phyloP scores from a whole-genome alignment of 35 echinoderm and acorn worm genomes.

The Stichopus chloronotus region DNA sequence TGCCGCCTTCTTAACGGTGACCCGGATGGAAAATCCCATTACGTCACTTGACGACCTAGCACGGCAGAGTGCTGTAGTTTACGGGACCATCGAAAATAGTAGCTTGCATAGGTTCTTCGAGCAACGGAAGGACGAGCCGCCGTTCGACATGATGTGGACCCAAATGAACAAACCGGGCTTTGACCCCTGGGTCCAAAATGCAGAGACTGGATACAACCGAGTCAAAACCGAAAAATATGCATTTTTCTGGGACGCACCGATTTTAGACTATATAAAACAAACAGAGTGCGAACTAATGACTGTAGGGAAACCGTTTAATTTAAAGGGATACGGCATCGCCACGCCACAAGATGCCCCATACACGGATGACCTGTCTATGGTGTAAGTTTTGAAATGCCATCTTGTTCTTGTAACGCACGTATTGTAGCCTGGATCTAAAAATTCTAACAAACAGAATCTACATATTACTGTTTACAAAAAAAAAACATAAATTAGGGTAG shows the following conservation, averaged over 20 bases:
- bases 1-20: constrained; percentile 95
- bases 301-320: constrained; percentile 95
- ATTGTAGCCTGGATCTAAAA: neutral
- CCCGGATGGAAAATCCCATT: constrained; percentile 96
- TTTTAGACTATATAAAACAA: constrained; percentile 97
- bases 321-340: constrained; percentile 97
- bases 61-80: constrained; percentile 77
- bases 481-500: too few relatives aligned
- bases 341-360: constrained; percentile 83
- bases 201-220: constrained; percentile 73
- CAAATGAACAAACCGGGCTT: constrained; percentile 66
- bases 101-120: constrained; percentile 88
- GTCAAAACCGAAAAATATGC: constrained; percentile 85
- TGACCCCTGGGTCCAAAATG: constrained; percentile 71
- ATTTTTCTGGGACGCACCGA: constrained; percentile 98
- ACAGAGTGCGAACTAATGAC: constrained; percentile 99
- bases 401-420: neutral
- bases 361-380: constrained; percentile 91
- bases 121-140: constrained; percentile 75
- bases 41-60: constrained; percentile 93
- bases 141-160: constrained; percentile 84
- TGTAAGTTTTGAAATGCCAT: constrained; percentile 66
- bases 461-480: too few relatives aligned
- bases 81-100: constrained; percentile 93
- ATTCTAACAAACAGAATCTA: neutral